Percentiles rank a stretch among this genome's conserved stretches.
These are phyloP conservation scores for Corythaeola cristata DNA, from an alignment of 2,113 vertebrate genomes.

Conservation along the genomic window DNA sequence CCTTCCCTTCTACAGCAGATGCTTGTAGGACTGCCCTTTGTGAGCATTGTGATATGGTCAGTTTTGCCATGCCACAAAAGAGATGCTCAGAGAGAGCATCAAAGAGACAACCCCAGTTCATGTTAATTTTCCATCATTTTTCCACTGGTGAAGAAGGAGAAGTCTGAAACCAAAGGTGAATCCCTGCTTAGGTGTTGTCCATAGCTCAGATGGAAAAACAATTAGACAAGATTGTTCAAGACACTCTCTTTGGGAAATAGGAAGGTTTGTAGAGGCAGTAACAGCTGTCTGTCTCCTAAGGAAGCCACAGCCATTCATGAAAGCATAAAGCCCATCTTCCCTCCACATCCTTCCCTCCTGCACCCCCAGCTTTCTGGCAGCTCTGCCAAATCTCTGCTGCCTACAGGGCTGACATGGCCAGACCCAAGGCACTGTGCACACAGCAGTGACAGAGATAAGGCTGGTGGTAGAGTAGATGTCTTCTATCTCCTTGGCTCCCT, in stretches of 20 bases:
- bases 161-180: background rate
- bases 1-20: background rate
- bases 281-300: background rate
- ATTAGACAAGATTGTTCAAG: background rate
- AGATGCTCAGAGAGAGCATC: accelerated
- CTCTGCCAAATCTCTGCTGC: background rate
- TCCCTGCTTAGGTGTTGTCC: background rate
- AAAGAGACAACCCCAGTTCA: background rate
- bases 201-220: background rate
- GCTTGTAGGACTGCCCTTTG: background rate
- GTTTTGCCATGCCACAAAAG: background rate
- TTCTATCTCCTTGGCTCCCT: background rate
- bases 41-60: background rate
- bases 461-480: background rate
- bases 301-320: background rate
- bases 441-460: constrained; percentile 22
- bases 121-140: background rate
- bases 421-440: background rate
- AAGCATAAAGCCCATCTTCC: background rate
- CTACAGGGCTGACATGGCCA: background rate
- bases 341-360: background rate
- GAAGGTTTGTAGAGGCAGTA: background rate
- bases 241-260: background rate
- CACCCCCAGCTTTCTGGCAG: background rate
- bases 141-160: background rate